phyloP scores from a whole-genome alignment of 2,888 invertebrate genomes.

The Ptilodon capucinus region DNA sequence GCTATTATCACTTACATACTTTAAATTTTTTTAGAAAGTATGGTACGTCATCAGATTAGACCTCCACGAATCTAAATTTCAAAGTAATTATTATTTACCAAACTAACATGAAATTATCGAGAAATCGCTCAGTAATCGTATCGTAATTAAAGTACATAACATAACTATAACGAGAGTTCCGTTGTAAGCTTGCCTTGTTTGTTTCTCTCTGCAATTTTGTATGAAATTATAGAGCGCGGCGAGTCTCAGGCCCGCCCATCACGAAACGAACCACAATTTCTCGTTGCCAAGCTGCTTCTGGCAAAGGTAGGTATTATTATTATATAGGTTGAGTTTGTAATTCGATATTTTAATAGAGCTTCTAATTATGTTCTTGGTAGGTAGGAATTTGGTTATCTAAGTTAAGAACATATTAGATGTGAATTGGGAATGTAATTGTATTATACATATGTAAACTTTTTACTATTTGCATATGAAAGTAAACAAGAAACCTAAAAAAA shows the following conservation, averaged over 20 bases:
- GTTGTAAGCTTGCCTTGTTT: conserved; percentile 32
- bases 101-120: conserved; percentile 11
- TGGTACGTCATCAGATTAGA: too few species aligned
- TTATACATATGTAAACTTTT: too few species aligned
- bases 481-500: too few species aligned
- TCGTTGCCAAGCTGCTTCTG: background rate
- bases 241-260: conserved; percentile 18
- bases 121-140: conserved; percentile 23
- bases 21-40: too few species aligned
- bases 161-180: conserved; percentile 23
- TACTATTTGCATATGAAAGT: too few species aligned
- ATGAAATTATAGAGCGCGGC: conserved; percentile 39
- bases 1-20: too few species aligned
- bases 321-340: background rate
- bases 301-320: background rate
- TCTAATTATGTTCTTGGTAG: too few species aligned
- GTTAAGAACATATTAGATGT: too few species aligned
- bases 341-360: too few species aligned
- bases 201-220: conserved; percentile 45
- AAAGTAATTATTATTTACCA: conserved; percentile 2
- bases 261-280: conserved; percentile 6
- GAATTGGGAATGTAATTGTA: too few species aligned
- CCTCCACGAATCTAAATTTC: background rate
- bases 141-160: conserved; percentile 31
- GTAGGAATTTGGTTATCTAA: too few species aligned